These are phyloP conservation scores for Thamnaconus septentrionalis DNA, from an alignment of 2,113 vertebrate species.

Conservation along the genomic window DNA sequence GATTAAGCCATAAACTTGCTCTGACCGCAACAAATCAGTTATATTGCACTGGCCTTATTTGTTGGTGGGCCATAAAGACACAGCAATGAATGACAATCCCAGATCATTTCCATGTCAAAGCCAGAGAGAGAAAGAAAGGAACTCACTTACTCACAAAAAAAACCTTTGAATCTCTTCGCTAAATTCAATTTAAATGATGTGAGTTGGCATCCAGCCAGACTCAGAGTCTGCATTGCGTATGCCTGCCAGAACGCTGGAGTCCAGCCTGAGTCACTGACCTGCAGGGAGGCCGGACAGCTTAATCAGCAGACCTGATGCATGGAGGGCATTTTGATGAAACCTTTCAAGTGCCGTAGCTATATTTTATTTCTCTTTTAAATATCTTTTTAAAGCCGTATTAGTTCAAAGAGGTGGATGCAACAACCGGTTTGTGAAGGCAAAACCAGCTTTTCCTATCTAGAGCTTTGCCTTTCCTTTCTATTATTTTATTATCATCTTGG, in stretches of 20 bases:
- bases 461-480: too few relatives aligned
- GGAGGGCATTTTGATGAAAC: constrained; percentile 56
- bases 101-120: constrained; percentile 40
- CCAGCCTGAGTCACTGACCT: constrained; percentile 52
- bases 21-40: constrained; percentile 43
- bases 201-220: constrained; percentile 46
- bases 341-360: constrained; percentile 41
- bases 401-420: background rate
- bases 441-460: background rate
- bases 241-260: constrained; percentile 45
- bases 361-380: constrained; percentile 17
- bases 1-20: constrained; percentile 43
- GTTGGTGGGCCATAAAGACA: constrained; percentile 39
- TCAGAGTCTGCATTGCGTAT: constrained; percentile 67
- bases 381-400: constrained; percentile 10
- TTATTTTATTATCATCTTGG: too few relatives aligned
- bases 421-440: constrained; percentile 5
- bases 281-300: constrained; percentile 34
- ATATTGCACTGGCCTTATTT: constrained; percentile 45
- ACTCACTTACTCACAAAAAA: constrained; percentile 34
- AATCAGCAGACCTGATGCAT: constrained; percentile 53
- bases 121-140: constrained; percentile 34
- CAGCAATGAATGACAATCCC: constrained; percentile 29
- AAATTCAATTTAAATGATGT: constrained; percentile 58
- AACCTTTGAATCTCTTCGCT: constrained; percentile 34